Evolutionary conservation across 30 jellyfish, hydroid and myxozoan genomes (phyloP).

Genomic region (Aurelia sp.): DNA sequence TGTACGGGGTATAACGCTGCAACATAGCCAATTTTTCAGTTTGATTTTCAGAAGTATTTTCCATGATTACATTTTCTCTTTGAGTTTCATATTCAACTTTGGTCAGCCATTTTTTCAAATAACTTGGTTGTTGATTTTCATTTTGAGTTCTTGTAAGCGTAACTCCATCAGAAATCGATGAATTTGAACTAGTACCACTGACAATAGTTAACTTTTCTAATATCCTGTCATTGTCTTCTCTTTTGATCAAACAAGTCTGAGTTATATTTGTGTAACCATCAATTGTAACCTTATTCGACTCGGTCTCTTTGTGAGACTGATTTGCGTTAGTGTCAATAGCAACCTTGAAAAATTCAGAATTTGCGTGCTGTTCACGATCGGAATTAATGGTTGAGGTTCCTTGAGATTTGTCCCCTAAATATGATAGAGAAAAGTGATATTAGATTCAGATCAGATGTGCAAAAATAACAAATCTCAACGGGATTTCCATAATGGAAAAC

Average conservation of each 20-base stretch:
- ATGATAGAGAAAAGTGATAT: too few species aligned
- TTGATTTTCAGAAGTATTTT: background rate
- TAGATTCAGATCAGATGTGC: too few species aligned
- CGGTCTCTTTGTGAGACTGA: background rate
- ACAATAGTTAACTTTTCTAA: background rate
- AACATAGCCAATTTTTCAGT: background rate
- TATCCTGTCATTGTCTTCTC: background rate
- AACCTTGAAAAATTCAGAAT: too few species aligned
- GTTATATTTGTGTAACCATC: too few species aligned
- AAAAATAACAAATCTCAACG: too few species aligned
- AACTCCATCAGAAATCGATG: constrained; percentile 8
- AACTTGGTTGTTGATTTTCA: constrained; percentile 10
- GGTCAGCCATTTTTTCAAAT: constrained; percentile 15
- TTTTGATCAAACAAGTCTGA: background rate
- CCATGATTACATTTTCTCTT: background rate
- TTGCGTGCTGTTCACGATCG: too few species aligned
- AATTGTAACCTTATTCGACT: too few species aligned
- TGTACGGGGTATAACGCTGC: background rate
- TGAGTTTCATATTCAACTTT: constrained; percentile 7
- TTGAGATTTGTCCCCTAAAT: too few species aligned
- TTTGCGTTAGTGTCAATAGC: too few species aligned
- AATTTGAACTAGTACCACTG: background rate
- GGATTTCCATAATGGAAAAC: too few species aligned
- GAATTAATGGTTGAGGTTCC: too few species aligned
- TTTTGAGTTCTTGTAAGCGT: background rate